phyloP scores from a whole-genome alignment of 2,888 invertebrate species.

The Crioceris asparagi region DNA sequence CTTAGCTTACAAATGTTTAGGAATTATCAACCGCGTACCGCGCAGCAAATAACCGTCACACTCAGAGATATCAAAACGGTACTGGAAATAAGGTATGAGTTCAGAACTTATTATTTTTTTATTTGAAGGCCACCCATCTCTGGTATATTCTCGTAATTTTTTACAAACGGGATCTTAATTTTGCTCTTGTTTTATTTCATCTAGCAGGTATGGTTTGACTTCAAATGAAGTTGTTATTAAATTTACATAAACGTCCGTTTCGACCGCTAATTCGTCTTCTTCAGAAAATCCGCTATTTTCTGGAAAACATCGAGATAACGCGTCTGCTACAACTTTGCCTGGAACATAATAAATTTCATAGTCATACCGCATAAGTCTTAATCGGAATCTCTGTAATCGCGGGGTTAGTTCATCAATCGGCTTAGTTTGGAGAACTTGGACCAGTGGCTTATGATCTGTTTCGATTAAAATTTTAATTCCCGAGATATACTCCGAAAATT shows the following conservation, averaged over 20 bases:
- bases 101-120: constrained; percentile 1
- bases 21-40: constrained; percentile 3
- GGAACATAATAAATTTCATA: no score
- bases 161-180: constrained; percentile 1
- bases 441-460: constrained; percentile 11
- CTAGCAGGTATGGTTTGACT: constrained; percentile 6
- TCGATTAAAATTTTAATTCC: constrained; percentile 3
- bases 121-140: constrained; percentile 2
- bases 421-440: constrained; percentile 10
- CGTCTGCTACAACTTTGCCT: background rate
- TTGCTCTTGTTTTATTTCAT: constrained; percentile 8
- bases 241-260: no score
- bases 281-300: no score
- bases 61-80: background rate
- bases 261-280: no score
- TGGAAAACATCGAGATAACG: no score
- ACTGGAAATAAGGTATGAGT: constrained; percentile 4
- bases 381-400: no score
- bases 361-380: no score
- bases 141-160: constrained; percentile 1
- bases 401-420: constrained; percentile 11
- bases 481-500: constrained; percentile 7
- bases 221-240: no score
- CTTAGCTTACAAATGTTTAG: background rate
- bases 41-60: background rate